phyloP scores from a whole-genome alignment of 2,888 invertebrate species.

The Dynastes grantii region DNA sequence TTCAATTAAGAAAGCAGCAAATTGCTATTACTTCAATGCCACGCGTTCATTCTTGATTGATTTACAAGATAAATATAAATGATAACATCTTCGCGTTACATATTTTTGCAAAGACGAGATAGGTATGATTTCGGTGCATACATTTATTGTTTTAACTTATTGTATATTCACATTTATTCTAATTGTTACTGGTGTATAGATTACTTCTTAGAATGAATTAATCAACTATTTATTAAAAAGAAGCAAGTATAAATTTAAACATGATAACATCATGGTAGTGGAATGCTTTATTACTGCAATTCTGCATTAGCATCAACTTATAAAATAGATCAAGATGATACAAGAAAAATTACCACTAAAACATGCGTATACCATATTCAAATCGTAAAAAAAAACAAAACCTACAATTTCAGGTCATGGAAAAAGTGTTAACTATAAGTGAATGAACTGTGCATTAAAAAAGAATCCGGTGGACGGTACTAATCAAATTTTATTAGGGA shows the following conservation, averaged over 20 bases:
- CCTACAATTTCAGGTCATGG: constrained; percentile 25
- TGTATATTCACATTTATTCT: no score
- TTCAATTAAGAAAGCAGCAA: constrained; percentile 28
- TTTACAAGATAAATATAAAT: background rate
- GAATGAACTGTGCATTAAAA: constrained; percentile 24
- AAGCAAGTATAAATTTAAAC: background rate
- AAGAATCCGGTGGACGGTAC: constrained; percentile 18
- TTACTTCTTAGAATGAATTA: no score
- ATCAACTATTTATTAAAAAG: background rate
- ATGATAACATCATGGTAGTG: background rate
- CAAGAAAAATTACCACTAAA: background rate
- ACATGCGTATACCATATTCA: background rate
- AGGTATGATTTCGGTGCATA: no score
- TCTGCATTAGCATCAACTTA: no score
- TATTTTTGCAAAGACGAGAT: no score
- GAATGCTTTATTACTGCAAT: no score
- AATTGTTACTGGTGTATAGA: no score
- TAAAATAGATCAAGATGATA: no score
- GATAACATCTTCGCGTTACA: background rate
- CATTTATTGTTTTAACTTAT: no score
- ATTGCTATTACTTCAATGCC: constrained; percentile 8
- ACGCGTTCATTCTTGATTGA: background rate
- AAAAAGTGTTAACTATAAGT: constrained; percentile 36
- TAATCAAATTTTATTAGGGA: constrained; percentile 40
- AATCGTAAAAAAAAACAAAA: constrained; percentile 15